These are phyloP conservation scores for Agonum fuliginosum DNA, from an alignment of 2,888 invertebrate species.

Conservation along the genomic window DNA sequence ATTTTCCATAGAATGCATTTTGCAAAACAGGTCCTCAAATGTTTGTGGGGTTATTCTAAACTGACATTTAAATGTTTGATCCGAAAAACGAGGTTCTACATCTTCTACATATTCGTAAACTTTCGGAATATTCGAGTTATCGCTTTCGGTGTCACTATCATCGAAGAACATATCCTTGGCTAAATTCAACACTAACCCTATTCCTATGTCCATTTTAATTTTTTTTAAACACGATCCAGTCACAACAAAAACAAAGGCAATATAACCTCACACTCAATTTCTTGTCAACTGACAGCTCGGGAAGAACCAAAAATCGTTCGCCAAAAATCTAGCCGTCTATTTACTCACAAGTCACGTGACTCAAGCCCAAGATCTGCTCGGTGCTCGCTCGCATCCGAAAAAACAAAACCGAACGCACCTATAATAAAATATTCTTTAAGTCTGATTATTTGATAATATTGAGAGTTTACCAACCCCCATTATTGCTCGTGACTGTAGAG, in stretches of 20 bases:
- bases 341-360: not conserved
- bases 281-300: not conserved
- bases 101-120: constrained; percentile 1
- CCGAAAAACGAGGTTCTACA: not conserved
- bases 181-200: not conserved
- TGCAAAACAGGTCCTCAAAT: not conserved
- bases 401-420: constrained; percentile 1
- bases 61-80: not conserved
- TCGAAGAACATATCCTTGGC: constrained; percentile 9
- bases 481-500: too few species aligned
- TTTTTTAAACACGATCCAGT: not conserved
- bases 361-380: not conserved
- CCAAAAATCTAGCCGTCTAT: not conserved
- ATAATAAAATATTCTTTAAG: too few species aligned
- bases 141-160: not conserved
- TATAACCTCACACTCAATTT: constrained; percentile 4
- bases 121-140: not conserved
- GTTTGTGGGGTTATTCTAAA: not conserved
- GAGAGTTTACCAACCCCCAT: too few species aligned
- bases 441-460: too few species aligned
- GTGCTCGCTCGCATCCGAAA: not conserved
- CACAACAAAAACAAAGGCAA: not conserved
- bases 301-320: not conserved
- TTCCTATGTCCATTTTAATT: not conserved
- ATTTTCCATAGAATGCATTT: not conserved